These are phyloP conservation scores for Enteromius paludinosus DNA, from an alignment of 2,797 vertebrate genomes.

Conservation along the genomic window DNA sequence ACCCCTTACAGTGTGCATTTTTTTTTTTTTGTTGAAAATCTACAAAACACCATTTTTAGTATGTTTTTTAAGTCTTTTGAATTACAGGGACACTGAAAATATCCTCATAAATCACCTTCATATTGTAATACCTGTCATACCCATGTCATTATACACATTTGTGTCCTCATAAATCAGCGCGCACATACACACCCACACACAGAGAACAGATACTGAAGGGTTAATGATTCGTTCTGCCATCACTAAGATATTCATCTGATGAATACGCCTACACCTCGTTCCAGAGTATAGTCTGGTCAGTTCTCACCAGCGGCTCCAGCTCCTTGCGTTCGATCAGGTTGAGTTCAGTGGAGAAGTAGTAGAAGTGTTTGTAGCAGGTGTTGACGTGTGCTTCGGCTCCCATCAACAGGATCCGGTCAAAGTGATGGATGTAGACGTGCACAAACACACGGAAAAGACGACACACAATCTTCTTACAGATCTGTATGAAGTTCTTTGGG, in stretches of 20 bases:
- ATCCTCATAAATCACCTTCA: too few relatives aligned
- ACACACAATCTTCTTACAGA: slow-evolving; percentile 89
- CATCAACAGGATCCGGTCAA: slow-evolving; percentile 85
- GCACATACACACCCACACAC: too few relatives aligned
- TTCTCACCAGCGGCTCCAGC: slow-evolving; percentile 86
- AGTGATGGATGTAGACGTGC: slow-evolving; percentile 89
- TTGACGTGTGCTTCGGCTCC: slow-evolving; percentile 88
- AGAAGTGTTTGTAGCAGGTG: slow-evolving; percentile 92
- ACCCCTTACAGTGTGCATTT: too few relatives aligned
- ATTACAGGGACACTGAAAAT: too few relatives aligned
- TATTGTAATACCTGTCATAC: too few relatives aligned
- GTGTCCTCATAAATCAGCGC: too few relatives aligned
- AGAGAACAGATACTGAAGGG: not conserved
- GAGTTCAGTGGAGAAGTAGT: slow-evolving; percentile 87
- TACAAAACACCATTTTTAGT: too few relatives aligned
- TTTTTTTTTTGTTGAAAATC: too few relatives aligned
- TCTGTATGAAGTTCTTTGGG: slow-evolving; percentile 88
- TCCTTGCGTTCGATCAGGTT: slow-evolving; percentile 88
- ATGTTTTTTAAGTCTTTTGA: too few relatives aligned
- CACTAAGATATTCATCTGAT: not conserved
- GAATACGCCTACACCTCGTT: too few relatives aligned
- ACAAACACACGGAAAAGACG: slow-evolving; percentile 88
- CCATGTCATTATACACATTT: too few relatives aligned
- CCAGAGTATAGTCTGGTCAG: not conserved
- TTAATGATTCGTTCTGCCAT: not conserved